Evolutionary conservation across 2,888 invertebrate genomes (phyloP), one percentile per base, ranked within the genome.

Genomic region (Eupithecia pulchellata): DNA sequence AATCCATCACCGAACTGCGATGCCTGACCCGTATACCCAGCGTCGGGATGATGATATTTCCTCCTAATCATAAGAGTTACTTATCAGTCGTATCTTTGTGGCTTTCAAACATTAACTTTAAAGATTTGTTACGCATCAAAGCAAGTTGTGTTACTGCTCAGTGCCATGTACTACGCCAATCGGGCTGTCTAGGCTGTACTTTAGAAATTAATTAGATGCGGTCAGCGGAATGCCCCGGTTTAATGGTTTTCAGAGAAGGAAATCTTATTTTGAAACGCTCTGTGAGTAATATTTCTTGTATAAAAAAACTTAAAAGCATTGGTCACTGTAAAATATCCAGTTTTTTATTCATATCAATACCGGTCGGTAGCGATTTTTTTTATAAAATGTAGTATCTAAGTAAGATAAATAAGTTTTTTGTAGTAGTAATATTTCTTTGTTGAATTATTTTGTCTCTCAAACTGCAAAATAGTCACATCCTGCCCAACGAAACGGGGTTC

Each of bases 141-240:
- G 52, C 29, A 6, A 61, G 32, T 32, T 34, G 34, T 6, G 11
- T 32, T 29, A n/a, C 58, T 61, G 61, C 20, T 57, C 8, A n/a
- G 11, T 34, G 20, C 0, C 32, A 25, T 61, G 32, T 34, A 61
- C 61, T 34, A 61, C 6, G 61, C 9, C 34, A 25, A 30, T n/a
- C 29, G 27, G 20, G 20, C 61, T 71, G 76, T 74, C 73, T 74
- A 34, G 64, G 25, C 52, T 64, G 65, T 62, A 62, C 79, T 73
- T 71, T 83, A 82, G 86, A 88, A 90, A 89, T 88, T 89, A 89
- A 90, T 90, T 89, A 90, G 86, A 83, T 83, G 87, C 84, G 86
- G 84, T 82, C 79, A 71, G 75, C 73, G 79, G 61, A 65, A 65
- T 64, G 64, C 34, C 55, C 62, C 55, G 55, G 36, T 62, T 30